These are phyloP conservation scores for Smittia sp. DNA, from an alignment of 2,888 invertebrate species.

Conservation along the genomic window DNA sequence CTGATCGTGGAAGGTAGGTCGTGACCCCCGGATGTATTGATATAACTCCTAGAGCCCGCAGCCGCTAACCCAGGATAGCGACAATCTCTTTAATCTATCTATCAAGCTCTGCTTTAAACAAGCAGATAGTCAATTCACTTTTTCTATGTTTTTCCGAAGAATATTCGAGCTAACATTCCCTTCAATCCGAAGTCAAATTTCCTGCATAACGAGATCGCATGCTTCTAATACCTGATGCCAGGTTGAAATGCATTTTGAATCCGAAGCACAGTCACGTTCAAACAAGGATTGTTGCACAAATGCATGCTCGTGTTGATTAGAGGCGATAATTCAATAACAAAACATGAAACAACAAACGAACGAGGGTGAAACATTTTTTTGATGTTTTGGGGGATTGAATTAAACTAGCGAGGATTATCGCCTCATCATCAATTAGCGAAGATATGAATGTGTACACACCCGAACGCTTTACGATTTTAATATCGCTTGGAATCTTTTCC, in stretches of 20 bases:
- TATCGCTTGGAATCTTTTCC: background rate
- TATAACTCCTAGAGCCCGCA: no score
- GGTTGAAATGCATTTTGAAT: background rate
- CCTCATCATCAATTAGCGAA: background rate
- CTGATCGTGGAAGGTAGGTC: no score
- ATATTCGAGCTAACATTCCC: no score
- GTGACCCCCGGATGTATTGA: no score
- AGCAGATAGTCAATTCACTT: no score
- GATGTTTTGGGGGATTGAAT: conserved; percentile 13
- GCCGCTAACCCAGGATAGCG: no score
- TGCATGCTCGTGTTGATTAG: background rate
- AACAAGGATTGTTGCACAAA: background rate
- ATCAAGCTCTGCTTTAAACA: no score
- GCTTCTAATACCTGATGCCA: background rate
- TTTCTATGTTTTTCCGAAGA: no score
- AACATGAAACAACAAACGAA: conserved; percentile 5
- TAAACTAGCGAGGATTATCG: background rate
- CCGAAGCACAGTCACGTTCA: background rate
- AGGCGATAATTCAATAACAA: background rate
- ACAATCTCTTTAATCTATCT: no score
- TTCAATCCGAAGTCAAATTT: no score
- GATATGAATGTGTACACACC: background rate
- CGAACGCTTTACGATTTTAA: background rate
- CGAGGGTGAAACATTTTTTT: background rate
- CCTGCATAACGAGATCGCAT: no score